Evolutionary conservation across 1,140 invertebrate genomes (phyloP), one percentile per base, ranked within the genome.

Genomic region (Bombus superbus): DNA sequence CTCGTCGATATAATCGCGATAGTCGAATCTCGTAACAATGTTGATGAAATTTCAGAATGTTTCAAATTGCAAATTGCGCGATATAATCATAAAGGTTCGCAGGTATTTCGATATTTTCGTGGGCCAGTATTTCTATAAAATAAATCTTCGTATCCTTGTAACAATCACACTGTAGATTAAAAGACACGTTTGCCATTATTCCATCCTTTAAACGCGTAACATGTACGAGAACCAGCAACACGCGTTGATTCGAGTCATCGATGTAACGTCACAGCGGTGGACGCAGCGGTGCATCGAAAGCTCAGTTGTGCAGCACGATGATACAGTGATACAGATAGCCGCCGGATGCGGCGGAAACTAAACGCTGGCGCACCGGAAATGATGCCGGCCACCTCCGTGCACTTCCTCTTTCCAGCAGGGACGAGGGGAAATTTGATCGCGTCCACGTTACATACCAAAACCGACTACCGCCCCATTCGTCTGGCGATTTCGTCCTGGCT

Each of bases 341-440:
- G 85, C 81, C 92, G 93, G 92, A 94, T 88, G 87, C 80, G 85
- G 73, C 93, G 93, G 93, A 94, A 94, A 94, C 94, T 94, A 93
- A 93, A 94, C 91, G 91, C 92, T 91, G 86, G 91, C 90, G 88
- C 85, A 44, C 88, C 91, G 93, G 93, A 94, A 93, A 94, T 94
- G 91, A 93, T 89, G 91, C 89, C 85, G 89, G 89, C 88, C 89
- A 92, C 90, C 93, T 89, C 86, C 74, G 90, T 87, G 88, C 86
- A 89, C 89, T 90, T 92, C 91, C 90, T 82, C 90, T 86, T 89
- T 88, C 87, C 68, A 68, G 79, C 53, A 11, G 53, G 59, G 81
- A 83, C 82, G 79, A 73, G 73, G 80, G 85, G 84, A 91, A 92
- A 92, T 92, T 88, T 83, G 90, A 93, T 92, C 89, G 88, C 76